A percentile compares a stretch with the other conserved stretches of the same genome.
Evolutionary conservation across 2,888 invertebrate species (phyloP).

Genomic region (Brachyptera putata): DNA sequence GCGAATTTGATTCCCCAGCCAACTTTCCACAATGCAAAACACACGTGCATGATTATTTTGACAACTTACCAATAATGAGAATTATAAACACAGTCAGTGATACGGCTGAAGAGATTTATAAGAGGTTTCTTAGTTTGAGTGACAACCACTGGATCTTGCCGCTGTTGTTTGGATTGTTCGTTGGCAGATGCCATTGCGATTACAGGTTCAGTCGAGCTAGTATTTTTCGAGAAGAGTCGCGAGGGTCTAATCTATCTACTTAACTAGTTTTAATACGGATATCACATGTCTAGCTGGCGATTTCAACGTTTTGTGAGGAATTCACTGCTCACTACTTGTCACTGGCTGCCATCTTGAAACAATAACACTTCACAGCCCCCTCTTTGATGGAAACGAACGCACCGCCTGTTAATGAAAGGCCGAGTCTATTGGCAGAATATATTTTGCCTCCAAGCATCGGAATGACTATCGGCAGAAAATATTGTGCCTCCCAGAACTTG

Average conservation of each 20-base stretch:
- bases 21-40: too few species aligned
- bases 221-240: background rate
- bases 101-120: constrained; percentile 27
- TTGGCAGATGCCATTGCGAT: constrained; percentile 29
- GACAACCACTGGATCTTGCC: constrained; percentile 31
- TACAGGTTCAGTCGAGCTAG: background rate
- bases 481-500: too few species aligned
- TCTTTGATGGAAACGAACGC: too few species aligned
- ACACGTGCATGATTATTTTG: too few species aligned
- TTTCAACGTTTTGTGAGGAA: background rate
- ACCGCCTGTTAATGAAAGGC: too few species aligned
- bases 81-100: constrained; percentile 74
- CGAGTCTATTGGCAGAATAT: too few species aligned
- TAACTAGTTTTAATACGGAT: background rate
- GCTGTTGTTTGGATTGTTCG: constrained; percentile 29
- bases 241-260: constrained; percentile 1
- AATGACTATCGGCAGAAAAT: too few species aligned
- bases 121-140: constrained; percentile 31
- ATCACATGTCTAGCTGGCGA: constrained; percentile 5
- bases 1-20: too few species aligned
- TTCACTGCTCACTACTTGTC: background rate
- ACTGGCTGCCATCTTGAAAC: constrained; percentile 1
- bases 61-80: constrained; percentile 77
- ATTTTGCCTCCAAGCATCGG: too few species aligned
- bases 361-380: background rate